Evolutionary conservation across 2,888 invertebrate genomes (phyloP).

Genomic region (Oscheius sp.): DNA sequence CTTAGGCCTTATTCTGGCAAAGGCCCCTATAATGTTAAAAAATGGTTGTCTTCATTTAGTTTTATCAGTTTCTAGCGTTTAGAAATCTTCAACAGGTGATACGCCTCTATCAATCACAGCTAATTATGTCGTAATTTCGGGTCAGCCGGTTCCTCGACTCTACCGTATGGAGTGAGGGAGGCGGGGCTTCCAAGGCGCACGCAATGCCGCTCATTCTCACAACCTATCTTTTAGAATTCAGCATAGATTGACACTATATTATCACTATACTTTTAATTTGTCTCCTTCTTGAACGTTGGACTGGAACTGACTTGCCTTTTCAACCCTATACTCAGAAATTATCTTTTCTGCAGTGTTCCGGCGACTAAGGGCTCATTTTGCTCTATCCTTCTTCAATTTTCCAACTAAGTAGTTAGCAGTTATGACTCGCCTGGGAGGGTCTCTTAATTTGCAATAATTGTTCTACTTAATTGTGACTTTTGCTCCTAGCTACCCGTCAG

Average conservation of each 20-base stretch:
- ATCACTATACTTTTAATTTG: too few species aligned
- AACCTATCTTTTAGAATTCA: constrained; percentile 14
- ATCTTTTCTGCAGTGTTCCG: not conserved
- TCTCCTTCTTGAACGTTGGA: too few species aligned
- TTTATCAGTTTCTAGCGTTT: too few species aligned
- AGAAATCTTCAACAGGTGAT: too few species aligned
- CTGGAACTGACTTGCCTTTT: too few species aligned
- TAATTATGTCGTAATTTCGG: constrained; percentile 21
- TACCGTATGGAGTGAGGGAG: constrained; percentile 20
- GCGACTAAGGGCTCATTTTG: not conserved
- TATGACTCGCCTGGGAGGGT: constrained; percentile 30
- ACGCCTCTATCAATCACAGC: constrained; percentile 3
- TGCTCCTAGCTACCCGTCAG: not conserved
- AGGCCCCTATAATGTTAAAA: too few species aligned
- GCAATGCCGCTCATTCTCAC: constrained; percentile 26
- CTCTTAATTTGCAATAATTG: constrained; percentile 32
- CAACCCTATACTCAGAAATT: too few species aligned
- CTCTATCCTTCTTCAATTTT: constrained; percentile 6
- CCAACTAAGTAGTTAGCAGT: constrained; percentile 16
- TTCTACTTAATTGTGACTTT: constrained; percentile 13
- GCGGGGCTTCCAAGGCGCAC: constrained; percentile 23
- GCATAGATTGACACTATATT: constrained; percentile 11
- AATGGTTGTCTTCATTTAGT: too few species aligned
- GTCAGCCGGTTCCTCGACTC: constrained; percentile 19
- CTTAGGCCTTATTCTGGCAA: too few species aligned